Evolutionary conservation across 2,888 invertebrate genomes (phyloP).

Genomic region (Mantis religiosa): DNA sequence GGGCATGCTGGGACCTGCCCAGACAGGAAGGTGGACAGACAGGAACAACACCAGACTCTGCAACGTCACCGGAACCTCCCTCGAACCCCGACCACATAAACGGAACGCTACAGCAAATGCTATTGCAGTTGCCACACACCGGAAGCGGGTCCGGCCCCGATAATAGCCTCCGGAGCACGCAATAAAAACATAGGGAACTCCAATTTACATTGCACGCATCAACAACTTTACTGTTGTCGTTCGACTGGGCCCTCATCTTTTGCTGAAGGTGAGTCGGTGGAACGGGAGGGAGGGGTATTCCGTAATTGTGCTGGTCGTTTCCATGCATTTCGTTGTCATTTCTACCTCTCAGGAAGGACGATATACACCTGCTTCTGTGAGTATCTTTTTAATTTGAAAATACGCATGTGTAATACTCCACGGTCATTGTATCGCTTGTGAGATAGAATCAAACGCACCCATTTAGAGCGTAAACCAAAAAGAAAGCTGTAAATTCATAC

Average conservation of each 20-base stretch:
- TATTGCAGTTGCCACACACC: neutral
- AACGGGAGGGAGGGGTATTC: neutral
- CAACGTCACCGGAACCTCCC: neutral
- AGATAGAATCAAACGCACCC: too few species aligned
- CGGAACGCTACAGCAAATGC: neutral
- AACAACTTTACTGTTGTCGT: neutral
- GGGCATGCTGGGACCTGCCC: neutral
- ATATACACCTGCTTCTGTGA: neutral
- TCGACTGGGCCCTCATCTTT: neutral
- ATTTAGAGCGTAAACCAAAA: too few species aligned
- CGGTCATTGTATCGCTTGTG: too few species aligned
- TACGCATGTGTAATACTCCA: too few species aligned
- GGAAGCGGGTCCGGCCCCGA: neutral
- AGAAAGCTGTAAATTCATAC: too few species aligned
- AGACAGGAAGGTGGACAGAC: conserved; percentile 1
- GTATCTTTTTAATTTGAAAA: neutral
- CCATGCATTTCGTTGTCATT: neutral
- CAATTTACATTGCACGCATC: neutral
- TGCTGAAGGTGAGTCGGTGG: neutral
- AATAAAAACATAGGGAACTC: neutral
- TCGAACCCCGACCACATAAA: conserved; percentile 11
- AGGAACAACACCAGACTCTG: neutral
- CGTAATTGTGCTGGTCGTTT: neutral
- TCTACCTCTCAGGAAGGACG: neutral
- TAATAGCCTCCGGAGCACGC: neutral